phyloP scores from a whole-genome alignment of 2,888 invertebrate genomes.

The Dermolepida albohirtum region DNA sequence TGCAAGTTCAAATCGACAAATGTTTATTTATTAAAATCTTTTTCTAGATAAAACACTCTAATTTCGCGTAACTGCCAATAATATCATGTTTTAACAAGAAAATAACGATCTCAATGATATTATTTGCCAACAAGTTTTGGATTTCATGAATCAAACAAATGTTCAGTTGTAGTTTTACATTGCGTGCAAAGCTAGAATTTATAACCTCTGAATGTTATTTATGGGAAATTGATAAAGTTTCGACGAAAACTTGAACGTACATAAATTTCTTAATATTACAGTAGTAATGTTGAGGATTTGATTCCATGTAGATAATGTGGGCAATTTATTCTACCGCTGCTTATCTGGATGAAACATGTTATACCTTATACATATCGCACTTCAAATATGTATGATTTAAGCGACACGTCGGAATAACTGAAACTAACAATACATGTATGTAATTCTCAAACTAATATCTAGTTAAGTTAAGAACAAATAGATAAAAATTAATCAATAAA shows the following conservation, averaged over 20 bases:
- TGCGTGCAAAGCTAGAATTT: constrained; percentile 35
- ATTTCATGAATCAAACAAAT: constrained; percentile 33
- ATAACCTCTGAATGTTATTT: constrained; percentile 33
- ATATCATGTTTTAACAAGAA: no score
- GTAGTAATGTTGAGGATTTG: constrained; percentile 35
- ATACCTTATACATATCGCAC: constrained; percentile 20
- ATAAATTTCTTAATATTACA: constrained; percentile 39
- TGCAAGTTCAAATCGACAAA: no score
- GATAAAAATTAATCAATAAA: no score
- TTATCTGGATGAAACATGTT: constrained; percentile 34
- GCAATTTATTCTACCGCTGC: constrained; percentile 25
- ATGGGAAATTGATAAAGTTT: constrained; percentile 35
- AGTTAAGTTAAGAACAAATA: no score
- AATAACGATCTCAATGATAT: constrained; percentile 7
- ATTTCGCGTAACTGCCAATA: background rate
- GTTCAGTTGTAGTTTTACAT: constrained; percentile 34
- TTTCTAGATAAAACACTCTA: constrained; percentile 1
- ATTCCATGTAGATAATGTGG: constrained; percentile 34
- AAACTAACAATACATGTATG: constrained; percentile 12
- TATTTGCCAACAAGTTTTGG: constrained; percentile 16
- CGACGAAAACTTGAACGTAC: constrained; percentile 37
- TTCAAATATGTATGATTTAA: constrained; percentile 31
- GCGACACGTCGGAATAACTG: constrained; percentile 9
- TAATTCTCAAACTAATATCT: background rate
- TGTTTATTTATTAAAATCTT: no score